Evolutionary conservation across 2,113 vertebrate species (phyloP), one percentile per base, ranked within the genome.

Genomic region (Anolis carolinensis): DNA sequence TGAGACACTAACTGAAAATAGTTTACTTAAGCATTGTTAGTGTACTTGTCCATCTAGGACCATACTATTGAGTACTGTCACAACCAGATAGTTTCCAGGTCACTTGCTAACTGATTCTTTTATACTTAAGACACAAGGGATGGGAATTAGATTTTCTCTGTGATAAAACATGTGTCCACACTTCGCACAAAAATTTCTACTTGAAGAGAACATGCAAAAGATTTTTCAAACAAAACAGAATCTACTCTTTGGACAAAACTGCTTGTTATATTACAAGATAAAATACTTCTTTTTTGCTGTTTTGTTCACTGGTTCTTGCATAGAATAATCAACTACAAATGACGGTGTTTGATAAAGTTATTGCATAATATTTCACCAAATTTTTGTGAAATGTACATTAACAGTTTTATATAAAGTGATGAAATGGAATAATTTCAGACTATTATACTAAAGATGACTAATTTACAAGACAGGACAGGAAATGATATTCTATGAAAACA

Each of bases 341-440:
- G 86, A 71, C 79, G 0, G 0, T 88, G 85, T 50, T 87, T 86
- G 83, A 88, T 87, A 86, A 27, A 48, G 76, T 92, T 90, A 85
- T 84, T 73, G 18, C 70, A 63, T 89, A 89, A 81, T 89, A 55
- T 83, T 88, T 88, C 88, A 83, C 4, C 62, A 44, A 59, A 0
- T 1, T 3, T 13, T 88, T 93, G 32, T 74, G 20, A 27, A 91
- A 92, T 81, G 87, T 85, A 94, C 93, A 94, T 94, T 86, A 85
- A 50, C 78, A 89, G 82, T 81, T 90, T 62, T 84, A 88, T 80
- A 90, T 5, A 70, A 89, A 83, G 75, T 83, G 82, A 88, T 87
- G 76, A 86, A 79, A 93, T 89, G 90, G 91, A 93, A 93, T 89
- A 87, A 86, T 94, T 91, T 90, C 92, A 91, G 89, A 86, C 91